Percentiles rank a stretch among this genome's conserved stretches.
Evolutionary conservation across 1,140 invertebrate genomes (phyloP).

Genomic region (Calycopis cecrops): DNA sequence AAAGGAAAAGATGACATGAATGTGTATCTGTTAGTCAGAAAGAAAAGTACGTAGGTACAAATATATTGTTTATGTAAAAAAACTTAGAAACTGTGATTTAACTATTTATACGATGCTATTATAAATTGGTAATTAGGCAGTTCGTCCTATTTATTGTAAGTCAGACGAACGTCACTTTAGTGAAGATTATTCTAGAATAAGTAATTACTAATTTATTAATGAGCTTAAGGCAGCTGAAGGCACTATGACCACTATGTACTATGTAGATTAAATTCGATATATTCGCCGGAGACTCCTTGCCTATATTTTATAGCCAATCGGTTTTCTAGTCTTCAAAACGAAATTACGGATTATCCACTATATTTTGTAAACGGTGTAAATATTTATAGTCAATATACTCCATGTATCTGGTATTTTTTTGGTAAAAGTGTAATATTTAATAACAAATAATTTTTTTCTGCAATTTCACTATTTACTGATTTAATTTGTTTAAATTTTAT

Average conservation of each 20-base stretch:
- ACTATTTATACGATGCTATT: slow-evolving; percentile 59
- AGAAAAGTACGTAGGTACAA: slow-evolving; percentile 53
- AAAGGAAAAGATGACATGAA: slow-evolving; percentile 98
- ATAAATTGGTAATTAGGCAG: slow-evolving; percentile 29
- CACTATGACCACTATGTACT: slow-evolving; percentile 18
- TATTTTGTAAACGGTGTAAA: too few species aligned
- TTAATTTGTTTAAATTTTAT: too few species aligned
- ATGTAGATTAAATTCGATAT: slow-evolving; percentile 8
- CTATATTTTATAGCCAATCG: slow-evolving; percentile 49
- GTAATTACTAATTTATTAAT: slow-evolving; percentile 33
- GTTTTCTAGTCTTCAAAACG: slow-evolving; percentile 54
- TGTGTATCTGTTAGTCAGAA: slow-evolving; percentile 84
- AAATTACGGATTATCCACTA: background rate
- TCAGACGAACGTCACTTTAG: slow-evolving; percentile 20
- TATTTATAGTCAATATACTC: too few species aligned
- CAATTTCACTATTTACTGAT: too few species aligned
- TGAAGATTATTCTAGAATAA: slow-evolving; percentile 31
- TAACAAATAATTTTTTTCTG: too few species aligned
- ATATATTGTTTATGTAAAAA: slow-evolving; percentile 39
- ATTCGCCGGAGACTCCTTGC: slow-evolving; percentile 51
- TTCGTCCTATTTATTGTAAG: slow-evolving; percentile 33
- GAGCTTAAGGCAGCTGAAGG: slow-evolving; percentile 26
- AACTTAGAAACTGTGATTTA: slow-evolving; percentile 73
- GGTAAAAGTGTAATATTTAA: too few species aligned
- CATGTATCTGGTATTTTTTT: too few species aligned